Conservation (phyloP, 1,140 invertebrate genomes). For the Pectinophora gossypiella region DNA sequence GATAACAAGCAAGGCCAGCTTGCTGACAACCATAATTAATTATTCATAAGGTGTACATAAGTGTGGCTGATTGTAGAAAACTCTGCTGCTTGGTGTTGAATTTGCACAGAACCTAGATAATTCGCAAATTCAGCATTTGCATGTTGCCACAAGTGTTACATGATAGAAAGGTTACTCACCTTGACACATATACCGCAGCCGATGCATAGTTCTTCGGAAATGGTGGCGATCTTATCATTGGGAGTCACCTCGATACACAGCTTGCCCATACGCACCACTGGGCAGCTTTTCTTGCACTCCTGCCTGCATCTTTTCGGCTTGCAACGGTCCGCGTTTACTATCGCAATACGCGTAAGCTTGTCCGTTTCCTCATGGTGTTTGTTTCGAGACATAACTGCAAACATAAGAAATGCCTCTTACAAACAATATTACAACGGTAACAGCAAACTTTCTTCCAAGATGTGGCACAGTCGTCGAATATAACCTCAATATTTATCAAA, state of each 20-base stretch:
- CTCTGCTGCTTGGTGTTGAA: too few species aligned
- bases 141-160: too few species aligned
- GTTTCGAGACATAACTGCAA: conserved; percentile 82
- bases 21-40: too few species aligned
- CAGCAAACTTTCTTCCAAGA: conserved; percentile 32
- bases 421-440: conserved; percentile 15
- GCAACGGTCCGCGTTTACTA: conserved; percentile 98
- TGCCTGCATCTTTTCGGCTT: conserved; percentile 99
- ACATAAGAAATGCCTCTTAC: conserved; percentile 15
- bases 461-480: conserved; percentile 54
- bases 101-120: too few species aligned
- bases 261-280: conserved; percentile 99
- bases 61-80: too few species aligned
- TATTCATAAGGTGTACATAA: too few species aligned
- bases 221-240: conserved; percentile 97
- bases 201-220: conserved; percentile 99
- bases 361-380: conserved; percentile 89
- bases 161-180: conserved; percentile 76
- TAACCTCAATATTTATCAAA: conserved; percentile 54
- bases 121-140: too few species aligned
- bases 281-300: conserved; percentile 99
- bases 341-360: conserved; percentile 97
- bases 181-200: conserved; percentile 99
- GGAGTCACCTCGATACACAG: conserved; percentile 98
- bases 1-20: too few species aligned